Percentiles rank a stretch among this genome's conserved stretches.
Evolutionary conservation across 2,113 vertebrate genomes (phyloP).

Genomic region (Pedetes capensis): DNA sequence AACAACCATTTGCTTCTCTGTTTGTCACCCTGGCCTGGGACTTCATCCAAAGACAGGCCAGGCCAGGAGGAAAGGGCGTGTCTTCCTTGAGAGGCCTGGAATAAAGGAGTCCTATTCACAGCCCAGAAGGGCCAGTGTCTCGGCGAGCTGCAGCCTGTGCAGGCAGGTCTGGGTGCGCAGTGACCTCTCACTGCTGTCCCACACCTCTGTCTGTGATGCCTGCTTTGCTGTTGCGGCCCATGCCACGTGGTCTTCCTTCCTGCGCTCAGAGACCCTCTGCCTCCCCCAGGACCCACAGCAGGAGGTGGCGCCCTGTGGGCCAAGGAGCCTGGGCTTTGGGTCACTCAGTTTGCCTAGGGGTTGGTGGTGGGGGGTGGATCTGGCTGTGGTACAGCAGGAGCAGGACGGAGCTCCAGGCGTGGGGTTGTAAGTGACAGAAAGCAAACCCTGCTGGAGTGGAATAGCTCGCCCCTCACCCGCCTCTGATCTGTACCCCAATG

Average conservation of each 20-base stretch:
- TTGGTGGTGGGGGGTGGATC: rapidly evolving
- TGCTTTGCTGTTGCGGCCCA: no score
- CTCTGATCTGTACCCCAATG: not conserved
- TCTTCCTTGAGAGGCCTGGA: slow-evolving; percentile 74
- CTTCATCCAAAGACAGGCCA: slow-evolving; percentile 35
- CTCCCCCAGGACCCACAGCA: not conserved
- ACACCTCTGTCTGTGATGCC: no score
- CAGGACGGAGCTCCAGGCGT: not conserved
- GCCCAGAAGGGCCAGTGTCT: slow-evolving; percentile 77
- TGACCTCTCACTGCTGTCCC: no score
- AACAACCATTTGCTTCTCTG: slow-evolving; percentile 64
- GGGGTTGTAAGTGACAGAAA: not conserved
- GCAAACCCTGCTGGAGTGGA: not conserved
- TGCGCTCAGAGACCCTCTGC: no score
- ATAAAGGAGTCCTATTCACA: slow-evolving; percentile 79
- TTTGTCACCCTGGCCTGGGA: slow-evolving; percentile 62
- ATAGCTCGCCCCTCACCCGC: no score
- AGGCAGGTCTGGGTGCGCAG: slow-evolving; percentile 76
- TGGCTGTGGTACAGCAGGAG: not conserved
- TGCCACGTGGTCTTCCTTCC: no score
- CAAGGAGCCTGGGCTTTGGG: no score
- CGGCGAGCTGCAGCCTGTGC: slow-evolving; percentile 75
- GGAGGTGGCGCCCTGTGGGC: no score
- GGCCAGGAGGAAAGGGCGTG: slow-evolving; percentile 81
- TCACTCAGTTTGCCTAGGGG: no score